Evolutionary conservation across 1,140 invertebrate genomes (phyloP).

Genomic region (Pseudobourletiella spinata): DNA sequence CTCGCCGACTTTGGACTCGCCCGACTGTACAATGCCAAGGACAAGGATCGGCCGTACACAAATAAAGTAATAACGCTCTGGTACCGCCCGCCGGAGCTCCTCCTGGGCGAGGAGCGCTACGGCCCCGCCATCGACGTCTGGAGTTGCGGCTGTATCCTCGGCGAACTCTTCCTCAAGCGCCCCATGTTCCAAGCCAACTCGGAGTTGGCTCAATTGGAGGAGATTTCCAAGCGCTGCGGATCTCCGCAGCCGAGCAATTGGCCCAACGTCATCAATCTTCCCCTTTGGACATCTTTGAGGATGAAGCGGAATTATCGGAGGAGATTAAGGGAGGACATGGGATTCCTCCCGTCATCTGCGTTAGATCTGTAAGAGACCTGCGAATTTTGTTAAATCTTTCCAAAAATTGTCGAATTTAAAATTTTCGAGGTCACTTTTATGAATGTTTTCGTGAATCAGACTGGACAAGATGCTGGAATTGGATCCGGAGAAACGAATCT

Average conservation of each 20-base stretch:
- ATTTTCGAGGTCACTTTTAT: neutral
- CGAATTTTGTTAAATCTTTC: neutral
- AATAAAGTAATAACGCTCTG: constrained; percentile 98
- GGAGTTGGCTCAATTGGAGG: constrained; percentile 89
- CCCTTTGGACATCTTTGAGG: constrained; percentile 82
- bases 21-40: constrained; percentile 88
- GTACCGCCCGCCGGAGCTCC: constrained; percentile 95
- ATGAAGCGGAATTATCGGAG: constrained; percentile 84
- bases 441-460: constrained; percentile 8
- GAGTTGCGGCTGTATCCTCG: constrained; percentile 98
- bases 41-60: constrained; percentile 90
- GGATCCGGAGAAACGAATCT: constrained; percentile 87
- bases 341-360: constrained; percentile 77
- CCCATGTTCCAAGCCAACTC: constrained; percentile 90
- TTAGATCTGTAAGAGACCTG: constrained; percentile 58
- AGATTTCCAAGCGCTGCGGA: constrained; percentile 90
- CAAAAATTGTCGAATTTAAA: neutral
- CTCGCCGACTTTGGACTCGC: constrained; percentile 97
- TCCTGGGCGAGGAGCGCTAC: constrained; percentile 95
- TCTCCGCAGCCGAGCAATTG: constrained; percentile 94
- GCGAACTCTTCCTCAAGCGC: constrained; percentile 92
- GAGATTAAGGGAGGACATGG: constrained; percentile 83
- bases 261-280: constrained; percentile 92
- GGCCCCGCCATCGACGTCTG: constrained; percentile 98
- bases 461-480: constrained; percentile 94